These are phyloP conservation scores for Schizaphis graminum DNA, from an alignment of 2,888 invertebrate genomes.

Conservation along the genomic window DNA sequence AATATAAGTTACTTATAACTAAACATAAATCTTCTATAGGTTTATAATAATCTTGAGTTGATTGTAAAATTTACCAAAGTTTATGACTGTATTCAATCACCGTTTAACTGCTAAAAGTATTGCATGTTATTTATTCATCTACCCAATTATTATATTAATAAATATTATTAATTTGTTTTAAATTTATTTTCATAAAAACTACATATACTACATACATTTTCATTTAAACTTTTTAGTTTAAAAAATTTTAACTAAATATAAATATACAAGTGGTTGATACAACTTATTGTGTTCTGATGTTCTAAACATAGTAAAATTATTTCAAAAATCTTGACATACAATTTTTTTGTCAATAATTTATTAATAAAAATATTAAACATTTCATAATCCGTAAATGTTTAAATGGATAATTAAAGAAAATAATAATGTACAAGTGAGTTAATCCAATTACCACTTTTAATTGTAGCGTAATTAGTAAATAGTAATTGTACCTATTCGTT, in stretches of 20 bases:
- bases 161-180: background rate
- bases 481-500: background rate
- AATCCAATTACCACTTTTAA: background rate
- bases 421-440: background rate
- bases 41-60: background rate
- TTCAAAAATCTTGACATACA: background rate
- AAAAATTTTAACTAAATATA: background rate
- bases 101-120: background rate
- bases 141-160: background rate
- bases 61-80: background rate
- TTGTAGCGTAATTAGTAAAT: background rate
- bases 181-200: background rate
- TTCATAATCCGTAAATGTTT: background rate
- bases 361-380: background rate
- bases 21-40: background rate
- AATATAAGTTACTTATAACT: background rate
- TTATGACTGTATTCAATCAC: background rate
- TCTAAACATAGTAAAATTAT: background rate
- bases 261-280: background rate
- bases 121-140: background rate
- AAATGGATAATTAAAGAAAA: background rate
- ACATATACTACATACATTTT: no score
- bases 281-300: background rate
- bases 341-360: background rate
- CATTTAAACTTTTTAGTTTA: no score